Base-by-base conservation (phyloP, 2,888 invertebrate species). In the Aphidoletes aphidimyza region DNA sequence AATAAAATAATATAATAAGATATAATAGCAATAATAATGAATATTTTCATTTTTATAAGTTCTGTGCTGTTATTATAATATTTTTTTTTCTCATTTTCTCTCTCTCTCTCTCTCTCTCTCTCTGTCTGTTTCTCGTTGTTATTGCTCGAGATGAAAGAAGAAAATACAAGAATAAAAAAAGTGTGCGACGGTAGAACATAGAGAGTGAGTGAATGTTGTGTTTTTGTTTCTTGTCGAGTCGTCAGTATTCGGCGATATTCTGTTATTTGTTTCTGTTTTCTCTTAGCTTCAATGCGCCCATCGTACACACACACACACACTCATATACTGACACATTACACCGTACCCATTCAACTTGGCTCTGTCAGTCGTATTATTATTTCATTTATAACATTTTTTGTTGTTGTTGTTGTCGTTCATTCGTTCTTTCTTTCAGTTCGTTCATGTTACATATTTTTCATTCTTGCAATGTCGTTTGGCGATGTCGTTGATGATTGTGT, bases 1-100 rank as follows among this genome's bases (percentile, higher is more conserved):
- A 69, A 34, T 69, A 69, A 69, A 69, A 69, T 69, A 69, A 69
- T 69, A 69, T 69, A 69, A 69, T 69, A 69, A 69, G 54, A 54
- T 54, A 54, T 22, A 54, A 54, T 54, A 54, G 19, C 47, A 47
- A 26, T 30, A 69, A 69, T 69, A 69, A 69, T 69, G 30, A 69
- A 30, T 69, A 30, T 69, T 69, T 30, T 69, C 69, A 54, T 69
- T 69, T 30, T 69, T 30, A 54, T 54, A 54, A 54, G 54, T 26
- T 54, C 47, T 3, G 9, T 54, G 54, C 9, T 22, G 54, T 54
- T 54, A 3, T 47, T 47, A 19, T 47, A 17, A 19, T 47, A 17
- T 9, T 47, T 47, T 47, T 19, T 47, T 6, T 42, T 42, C 42
- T 42, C 42, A 42, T 11, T 42, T 11, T 42, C 8, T 42, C 42